Evolutionary conservation across 2,797 vertebrate species (phyloP), one percentile per base, ranked within the genome.

Genomic region (Anisognathus igniventris): DNA sequence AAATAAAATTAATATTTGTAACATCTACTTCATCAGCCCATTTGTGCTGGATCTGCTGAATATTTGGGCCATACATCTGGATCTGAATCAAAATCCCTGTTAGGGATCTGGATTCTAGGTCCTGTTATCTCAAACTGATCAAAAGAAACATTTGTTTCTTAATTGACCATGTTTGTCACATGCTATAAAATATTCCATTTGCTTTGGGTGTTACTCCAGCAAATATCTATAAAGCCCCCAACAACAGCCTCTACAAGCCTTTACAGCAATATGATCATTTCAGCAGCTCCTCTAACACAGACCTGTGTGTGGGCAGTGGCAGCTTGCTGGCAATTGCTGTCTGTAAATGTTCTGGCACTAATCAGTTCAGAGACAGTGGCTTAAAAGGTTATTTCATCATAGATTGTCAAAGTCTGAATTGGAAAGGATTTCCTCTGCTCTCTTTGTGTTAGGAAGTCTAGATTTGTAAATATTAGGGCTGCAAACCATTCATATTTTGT

Each of bases 351-450:
- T 77, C 73, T 90, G 83, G 31, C 60, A 54, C n/a, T 45, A 31
- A 28, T 24, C 61, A 90, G 22, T 21, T 77, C 48, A 47, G 57
- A 90, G 31, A 22, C 24, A 77, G 68, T 12, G 54, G 27, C 27
- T 79, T 62, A 62, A 92, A 90, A 78, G 57, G 27, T 42, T 4
- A 3, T 78, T 95, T 93, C 53, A 91, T 90, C 73, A 15, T 3
- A 33, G 45, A 47, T 88, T 74, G 83, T 72, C 53, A 17, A 70
- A 82, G 82, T 47, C 56, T 56, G 28, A 48, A 74, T 75, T 2
- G 35, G 77, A 93, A 78, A 74, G 77, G 74, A 92, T 96, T 93
- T 95, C 91, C 87, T 90, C 79, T 76, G 54, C 23, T 76, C 16
- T 82, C 60, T 79, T 84, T 74, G 28, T 72, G 45, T 86, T 86